phyloP scores from a whole-genome alignment of 2,888 invertebrate genomes.

The Platycheirus rosarum region DNA sequence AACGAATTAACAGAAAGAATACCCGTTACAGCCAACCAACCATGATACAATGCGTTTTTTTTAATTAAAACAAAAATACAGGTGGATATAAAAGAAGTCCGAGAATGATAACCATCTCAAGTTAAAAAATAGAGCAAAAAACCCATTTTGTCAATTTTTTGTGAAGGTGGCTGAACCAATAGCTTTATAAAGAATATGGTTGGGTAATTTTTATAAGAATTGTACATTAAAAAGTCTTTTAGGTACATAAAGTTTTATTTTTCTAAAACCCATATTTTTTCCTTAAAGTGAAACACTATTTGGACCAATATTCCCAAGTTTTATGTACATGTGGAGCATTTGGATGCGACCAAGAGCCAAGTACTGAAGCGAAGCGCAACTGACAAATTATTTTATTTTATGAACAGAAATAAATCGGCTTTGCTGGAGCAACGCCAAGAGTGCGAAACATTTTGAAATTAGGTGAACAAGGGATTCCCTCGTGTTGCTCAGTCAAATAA shows the following conservation, averaged over 20 bases:
- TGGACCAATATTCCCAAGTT: not conserved
- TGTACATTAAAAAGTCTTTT: too few relatives aligned
- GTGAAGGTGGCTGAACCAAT: not conserved
- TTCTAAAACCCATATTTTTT: too few relatives aligned
- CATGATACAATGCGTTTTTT: not conserved
- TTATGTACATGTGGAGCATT: not conserved
- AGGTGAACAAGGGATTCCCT: constrained; percentile 1
- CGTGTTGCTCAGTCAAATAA: not conserved
- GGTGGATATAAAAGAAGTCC: not conserved
- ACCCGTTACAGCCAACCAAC: not conserved
- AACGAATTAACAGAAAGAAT: not conserved
- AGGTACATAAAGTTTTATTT: too few relatives aligned
- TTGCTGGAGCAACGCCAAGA: constrained; percentile 55
- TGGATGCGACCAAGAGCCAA: too few relatives aligned
- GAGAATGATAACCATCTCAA: not conserved
- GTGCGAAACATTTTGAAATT: constrained; percentile 11
- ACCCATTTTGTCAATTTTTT: not conserved
- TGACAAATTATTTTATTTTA: constrained; percentile 6
- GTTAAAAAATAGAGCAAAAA: not conserved
- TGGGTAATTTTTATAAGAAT: not conserved
- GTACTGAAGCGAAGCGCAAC: constrained; percentile 45
- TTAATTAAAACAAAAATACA: not conserved
- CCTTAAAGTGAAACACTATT: not conserved
- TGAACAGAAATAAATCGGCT: constrained; percentile 47
- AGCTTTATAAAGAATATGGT: not conserved